Conservation (phyloP, 37 sponge, comb jelly and placozoan species). For the Bolinopsis microptera region DNA sequence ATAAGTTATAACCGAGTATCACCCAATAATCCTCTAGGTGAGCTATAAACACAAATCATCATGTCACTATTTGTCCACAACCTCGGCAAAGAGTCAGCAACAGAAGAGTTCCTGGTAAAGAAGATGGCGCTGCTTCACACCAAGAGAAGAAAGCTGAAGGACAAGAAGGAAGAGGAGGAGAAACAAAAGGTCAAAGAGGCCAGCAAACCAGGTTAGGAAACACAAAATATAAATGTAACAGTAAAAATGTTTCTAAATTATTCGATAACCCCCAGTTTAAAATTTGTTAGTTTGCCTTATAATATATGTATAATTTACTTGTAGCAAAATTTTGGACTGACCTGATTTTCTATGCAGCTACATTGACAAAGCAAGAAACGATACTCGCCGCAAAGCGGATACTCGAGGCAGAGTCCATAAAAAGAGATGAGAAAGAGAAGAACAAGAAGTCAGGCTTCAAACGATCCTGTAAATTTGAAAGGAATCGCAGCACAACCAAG, state of each 20-base stretch:
- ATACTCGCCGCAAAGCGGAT: constrained; percentile 41
- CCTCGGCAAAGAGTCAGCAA: constrained; percentile 34
- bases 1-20: no score
- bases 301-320: no score
- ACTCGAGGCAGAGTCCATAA: constrained; percentile 35
- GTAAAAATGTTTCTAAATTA: not conserved
- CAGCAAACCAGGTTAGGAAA: constrained; percentile 31
- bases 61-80: not conserved
- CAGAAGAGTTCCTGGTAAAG: constrained; percentile 48
- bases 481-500: constrained; percentile 17
- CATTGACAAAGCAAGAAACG: constrained; percentile 15
- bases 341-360: not conserved
- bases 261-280: not conserved
- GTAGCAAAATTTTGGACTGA: no score
- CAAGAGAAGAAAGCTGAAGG: constrained; percentile 40
- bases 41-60: no score
- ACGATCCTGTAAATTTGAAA: not conserved
- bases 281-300: no score
- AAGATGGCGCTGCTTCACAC: constrained; percentile 61
- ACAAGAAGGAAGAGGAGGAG: constrained; percentile 60
- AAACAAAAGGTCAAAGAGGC: not conserved
- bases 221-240: no score
- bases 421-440: constrained; percentile 14
- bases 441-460: constrained; percentile 51
- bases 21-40: no score